Percentiles rank a stretch among this genome's conserved stretches.
Evolutionary conservation across 2,888 invertebrate species (phyloP).

Genomic region (Lapara coniferarum): DNA sequence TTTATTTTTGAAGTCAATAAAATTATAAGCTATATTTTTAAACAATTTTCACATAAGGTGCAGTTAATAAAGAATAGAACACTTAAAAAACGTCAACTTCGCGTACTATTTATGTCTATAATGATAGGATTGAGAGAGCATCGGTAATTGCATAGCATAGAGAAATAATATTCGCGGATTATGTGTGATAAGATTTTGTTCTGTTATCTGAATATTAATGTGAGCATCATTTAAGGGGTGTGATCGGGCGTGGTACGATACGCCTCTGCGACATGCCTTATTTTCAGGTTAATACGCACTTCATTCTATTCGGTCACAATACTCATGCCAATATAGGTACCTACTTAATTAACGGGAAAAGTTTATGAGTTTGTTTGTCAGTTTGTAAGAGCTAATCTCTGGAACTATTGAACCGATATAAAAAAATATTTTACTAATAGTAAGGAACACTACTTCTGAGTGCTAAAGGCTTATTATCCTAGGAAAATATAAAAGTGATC

Average conservation of each 20-base stretch:
- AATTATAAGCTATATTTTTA: no score
- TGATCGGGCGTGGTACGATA: background rate
- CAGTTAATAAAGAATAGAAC: background rate
- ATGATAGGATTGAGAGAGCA: background rate
- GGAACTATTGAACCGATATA: no score
- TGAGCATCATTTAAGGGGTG: slow-evolving; percentile 4
- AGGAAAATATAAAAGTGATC: no score
- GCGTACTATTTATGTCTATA: background rate
- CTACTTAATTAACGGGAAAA: no score
- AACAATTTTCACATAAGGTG: background rate
- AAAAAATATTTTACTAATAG: no score
- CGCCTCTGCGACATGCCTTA: background rate
- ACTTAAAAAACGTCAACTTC: background rate
- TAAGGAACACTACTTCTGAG: no score
- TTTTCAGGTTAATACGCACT: background rate
- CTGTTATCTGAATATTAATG: slow-evolving; percentile 5
- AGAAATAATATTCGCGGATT: slow-evolving; percentile 24
- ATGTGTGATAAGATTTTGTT: slow-evolving; percentile 27
- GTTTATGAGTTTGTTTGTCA: no score
- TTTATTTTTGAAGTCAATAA: no score
- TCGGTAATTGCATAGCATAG: slow-evolving; percentile 23
- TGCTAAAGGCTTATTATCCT: no score
- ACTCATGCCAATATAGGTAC: no score
- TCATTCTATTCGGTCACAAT: no score
- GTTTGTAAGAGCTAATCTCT: no score